Conservation (phyloP, 2,113 vertebrate species). For the Tachuris rubrigastra region DNA sequence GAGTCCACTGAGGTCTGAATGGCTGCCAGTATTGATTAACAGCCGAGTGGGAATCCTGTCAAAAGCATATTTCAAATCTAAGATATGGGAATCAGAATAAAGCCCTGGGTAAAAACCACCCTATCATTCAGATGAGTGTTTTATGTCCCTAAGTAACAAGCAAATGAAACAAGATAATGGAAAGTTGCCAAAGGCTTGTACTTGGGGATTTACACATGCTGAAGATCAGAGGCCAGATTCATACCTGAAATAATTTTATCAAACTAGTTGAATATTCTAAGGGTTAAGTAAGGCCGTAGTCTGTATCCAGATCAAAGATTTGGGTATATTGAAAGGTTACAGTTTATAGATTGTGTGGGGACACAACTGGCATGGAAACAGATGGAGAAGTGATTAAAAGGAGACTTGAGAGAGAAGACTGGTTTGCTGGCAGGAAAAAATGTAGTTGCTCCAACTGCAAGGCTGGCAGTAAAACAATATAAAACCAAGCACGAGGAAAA, state of each 20-base stretch:
- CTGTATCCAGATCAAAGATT: background rate
- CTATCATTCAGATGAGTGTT: background rate
- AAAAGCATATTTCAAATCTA: conserved; percentile 14
- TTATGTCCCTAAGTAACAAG: background rate
- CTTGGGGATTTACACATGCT: background rate
- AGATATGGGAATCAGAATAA: conserved; percentile 16
- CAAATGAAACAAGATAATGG: background rate
- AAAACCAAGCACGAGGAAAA: background rate
- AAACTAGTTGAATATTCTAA: background rate
- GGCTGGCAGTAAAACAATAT: background rate
- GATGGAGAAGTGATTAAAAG: background rate
- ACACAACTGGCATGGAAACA: background rate
- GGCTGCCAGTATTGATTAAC: conserved; percentile 58
- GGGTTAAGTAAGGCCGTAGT: background rate
- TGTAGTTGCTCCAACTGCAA: background rate
- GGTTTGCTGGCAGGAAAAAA: background rate
- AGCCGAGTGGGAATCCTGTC: conserved; percentile 26
- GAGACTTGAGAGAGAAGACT: background rate
- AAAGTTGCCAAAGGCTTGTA: background rate
- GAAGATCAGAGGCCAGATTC: background rate
- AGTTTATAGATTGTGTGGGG: background rate
- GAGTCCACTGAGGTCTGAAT: conserved; percentile 15
- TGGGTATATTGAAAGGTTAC: background rate
- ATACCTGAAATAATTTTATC: background rate
- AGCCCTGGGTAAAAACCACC: background rate